These are phyloP conservation scores for Tamandua tetradactyla DNA, from an alignment of 2,797 vertebrate species.

Conservation along the genomic window DNA sequence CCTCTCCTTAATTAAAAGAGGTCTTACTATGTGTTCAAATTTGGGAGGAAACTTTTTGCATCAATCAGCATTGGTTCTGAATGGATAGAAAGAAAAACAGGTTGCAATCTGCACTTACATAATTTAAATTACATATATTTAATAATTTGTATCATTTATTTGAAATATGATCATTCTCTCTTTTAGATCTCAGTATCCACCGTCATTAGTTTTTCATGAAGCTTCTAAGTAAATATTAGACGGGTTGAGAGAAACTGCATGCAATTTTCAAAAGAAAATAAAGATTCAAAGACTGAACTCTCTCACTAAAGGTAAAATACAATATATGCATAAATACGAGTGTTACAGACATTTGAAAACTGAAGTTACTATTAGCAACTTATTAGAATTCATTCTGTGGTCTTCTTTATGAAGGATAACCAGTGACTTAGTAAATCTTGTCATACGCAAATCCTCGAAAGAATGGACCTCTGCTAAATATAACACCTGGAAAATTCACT, in stretches of 20 bases:
- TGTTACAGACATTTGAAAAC: neutral
- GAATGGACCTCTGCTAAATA: neutral
- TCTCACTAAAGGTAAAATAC: neutral
- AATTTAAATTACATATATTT: too few species aligned
- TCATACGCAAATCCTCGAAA: neutral
- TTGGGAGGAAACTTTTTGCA: neutral
- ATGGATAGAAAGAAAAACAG: neutral
- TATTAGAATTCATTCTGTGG: neutral
- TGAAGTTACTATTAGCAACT: neutral
- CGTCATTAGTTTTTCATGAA: neutral
- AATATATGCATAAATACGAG: neutral
- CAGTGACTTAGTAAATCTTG: neutral
- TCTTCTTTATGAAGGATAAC: neutral
- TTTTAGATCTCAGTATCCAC: neutral
- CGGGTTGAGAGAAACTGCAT: neutral
- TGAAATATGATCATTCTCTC: neutral
- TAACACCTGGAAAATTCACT: neutral
- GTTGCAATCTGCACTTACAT: neutral
- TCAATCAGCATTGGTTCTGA: conserved; percentile 16
- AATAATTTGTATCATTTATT: neutral
- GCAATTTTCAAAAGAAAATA: neutral
- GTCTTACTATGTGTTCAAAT: neutral
- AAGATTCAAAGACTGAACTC: neutral
- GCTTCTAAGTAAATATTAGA: neutral
- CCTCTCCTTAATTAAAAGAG: neutral